These are phyloP conservation scores for Drosophila anceps DNA, from an alignment of 2,888 invertebrate species.

Conservation along the genomic window DNA sequence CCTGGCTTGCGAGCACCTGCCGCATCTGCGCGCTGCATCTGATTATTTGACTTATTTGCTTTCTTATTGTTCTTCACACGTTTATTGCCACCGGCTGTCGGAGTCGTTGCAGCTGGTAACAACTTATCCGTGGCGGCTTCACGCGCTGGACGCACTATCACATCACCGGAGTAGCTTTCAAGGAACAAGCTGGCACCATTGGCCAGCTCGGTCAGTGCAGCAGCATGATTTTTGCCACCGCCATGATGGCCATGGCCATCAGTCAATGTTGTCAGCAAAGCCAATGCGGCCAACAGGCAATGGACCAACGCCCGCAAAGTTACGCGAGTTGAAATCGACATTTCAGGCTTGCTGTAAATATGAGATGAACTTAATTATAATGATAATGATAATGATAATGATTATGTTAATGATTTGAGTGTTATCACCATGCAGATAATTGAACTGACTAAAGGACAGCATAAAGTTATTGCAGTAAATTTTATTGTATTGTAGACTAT, in stretches of 20 bases:
- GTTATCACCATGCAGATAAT: no score
- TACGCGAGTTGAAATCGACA: slow-evolving; percentile 54
- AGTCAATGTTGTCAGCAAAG: slow-evolving; percentile 52
- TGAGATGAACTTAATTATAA: not conserved
- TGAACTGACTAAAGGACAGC: no score
- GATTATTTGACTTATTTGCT: slow-evolving; percentile 71
- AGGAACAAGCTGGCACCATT: slow-evolving; percentile 64
- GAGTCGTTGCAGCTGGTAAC: slow-evolving; percentile 2
- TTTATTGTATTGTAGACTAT: no score
- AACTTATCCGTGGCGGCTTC: slow-evolving; percentile 50
- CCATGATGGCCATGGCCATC: slow-evolving; percentile 52
- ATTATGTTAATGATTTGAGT: no score
- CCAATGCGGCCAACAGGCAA: slow-evolving; percentile 48
- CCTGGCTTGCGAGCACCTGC: slow-evolving; percentile 34
- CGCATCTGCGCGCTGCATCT: slow-evolving; percentile 41
- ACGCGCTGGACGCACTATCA: slow-evolving; percentile 68
- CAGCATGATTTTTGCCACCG: slow-evolving; percentile 34
- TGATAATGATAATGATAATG: not conserved
- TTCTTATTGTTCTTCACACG: slow-evolving; percentile 76
- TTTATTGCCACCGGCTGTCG: slow-evolving; percentile 27
- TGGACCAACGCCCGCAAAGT: slow-evolving; percentile 38
- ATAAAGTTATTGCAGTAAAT: no score
- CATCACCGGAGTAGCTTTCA: slow-evolving; percentile 54
- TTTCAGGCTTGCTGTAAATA: slow-evolving; percentile 27
- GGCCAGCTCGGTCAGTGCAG: slow-evolving; percentile 26